Evolutionary conservation across 2,113 vertebrate genomes (phyloP).

Genomic region (Tyto alba): DNA sequence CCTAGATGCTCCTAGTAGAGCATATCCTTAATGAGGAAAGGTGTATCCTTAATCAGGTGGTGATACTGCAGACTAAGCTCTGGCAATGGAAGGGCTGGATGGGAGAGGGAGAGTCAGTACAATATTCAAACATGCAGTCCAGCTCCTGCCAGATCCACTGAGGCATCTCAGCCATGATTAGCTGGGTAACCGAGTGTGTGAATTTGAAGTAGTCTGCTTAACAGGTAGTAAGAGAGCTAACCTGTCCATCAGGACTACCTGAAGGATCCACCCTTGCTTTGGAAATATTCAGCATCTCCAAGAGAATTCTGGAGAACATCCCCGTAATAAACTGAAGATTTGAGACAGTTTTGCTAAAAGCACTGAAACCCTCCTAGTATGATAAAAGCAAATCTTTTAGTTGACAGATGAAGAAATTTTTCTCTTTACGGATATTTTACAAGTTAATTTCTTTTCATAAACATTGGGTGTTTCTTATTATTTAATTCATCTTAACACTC

Average conservation of each 20-base stretch:
- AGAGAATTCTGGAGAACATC: not conserved
- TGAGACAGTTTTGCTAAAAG: not conserved
- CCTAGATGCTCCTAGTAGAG: not conserved
- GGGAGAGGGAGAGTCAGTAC: too few relatives aligned
- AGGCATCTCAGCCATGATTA: too few relatives aligned
- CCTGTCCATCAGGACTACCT: not conserved
- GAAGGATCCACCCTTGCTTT: too few relatives aligned
- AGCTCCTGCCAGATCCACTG: too few relatives aligned
- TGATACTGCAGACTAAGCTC: too few relatives aligned
- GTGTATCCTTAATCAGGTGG: too few relatives aligned
- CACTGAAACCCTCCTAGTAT: not conserved
- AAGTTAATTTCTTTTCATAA: not conserved
- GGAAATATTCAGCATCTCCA: not conserved
- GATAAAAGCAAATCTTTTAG: not conserved
- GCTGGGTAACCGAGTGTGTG: too few relatives aligned
- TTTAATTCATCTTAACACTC: not conserved
- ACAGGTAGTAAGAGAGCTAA: not conserved
- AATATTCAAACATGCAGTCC: too few relatives aligned
- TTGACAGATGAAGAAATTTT: not conserved
- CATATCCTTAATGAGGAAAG: not conserved
- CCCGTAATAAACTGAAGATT: not conserved
- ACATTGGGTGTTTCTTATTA: not conserved
- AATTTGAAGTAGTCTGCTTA: too few relatives aligned
- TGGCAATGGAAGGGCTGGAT: too few relatives aligned
- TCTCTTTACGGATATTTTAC: not conserved